Evolutionary conservation across 1,140 invertebrate species (phyloP), one percentile per base, ranked within the genome.

Genomic region (Drosophila yakuba): DNA sequence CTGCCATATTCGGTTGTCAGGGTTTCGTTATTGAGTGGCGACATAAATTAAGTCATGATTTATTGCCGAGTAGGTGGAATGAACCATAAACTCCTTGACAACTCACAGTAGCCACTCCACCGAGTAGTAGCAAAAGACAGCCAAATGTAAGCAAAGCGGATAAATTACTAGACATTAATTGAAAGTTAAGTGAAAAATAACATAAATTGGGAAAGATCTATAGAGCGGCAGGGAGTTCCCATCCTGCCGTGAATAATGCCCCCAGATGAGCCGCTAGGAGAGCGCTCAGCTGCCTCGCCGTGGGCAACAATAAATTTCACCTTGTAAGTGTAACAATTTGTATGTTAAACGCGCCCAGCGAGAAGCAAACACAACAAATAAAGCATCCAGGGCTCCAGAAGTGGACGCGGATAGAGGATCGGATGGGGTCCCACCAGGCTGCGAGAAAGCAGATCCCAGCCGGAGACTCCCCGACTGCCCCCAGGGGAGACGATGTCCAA

Each of bases 321-420:
- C 73, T 82, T 85, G 86, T 89, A 91, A 91, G 90, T 91, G 84
- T 90, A 91, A 91, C 90, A 91, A 91, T 91, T 91, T 91, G 90
- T 91, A 91, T 83, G 86, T 90, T 90, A 81, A 90, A 81, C 75
- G 85, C 85, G 86, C 68, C 63, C 76, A 73, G 71, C 64, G 74
- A 75, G 61, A 25, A 51, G 39, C 59, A 28, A 74, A 45, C 56
- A 54, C 43, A 39, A 54, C 57, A 45, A 58, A 51, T 15, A 43
- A 15, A 4, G 14, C 43, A 41, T 28, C 35, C 32, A 7, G 44
- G 58, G 48, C 51, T 32, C 61, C 64, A 67, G 62, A 38, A 67
- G 43, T 57, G 60, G 48, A 79, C 43, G 43, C 32, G 58, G 43
- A 54, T 54, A 50, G 63, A 35, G 59, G 44, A 67, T 59, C 64